Conservation (phyloP, 2,797 vertebrate genomes). For the Okamejei kenojei region DNA sequence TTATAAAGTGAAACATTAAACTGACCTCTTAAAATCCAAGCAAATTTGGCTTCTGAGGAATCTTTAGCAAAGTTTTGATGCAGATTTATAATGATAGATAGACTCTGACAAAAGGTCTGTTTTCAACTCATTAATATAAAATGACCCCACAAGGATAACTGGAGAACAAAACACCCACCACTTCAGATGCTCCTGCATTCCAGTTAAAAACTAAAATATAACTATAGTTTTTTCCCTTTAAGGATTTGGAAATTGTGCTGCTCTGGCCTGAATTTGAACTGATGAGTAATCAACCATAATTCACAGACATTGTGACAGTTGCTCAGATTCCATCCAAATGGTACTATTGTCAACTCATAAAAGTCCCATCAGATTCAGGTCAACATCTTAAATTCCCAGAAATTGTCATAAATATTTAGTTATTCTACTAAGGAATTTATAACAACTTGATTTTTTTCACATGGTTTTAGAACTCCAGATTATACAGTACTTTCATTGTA, state of each 20-base stretch:
- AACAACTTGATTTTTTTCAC: not conserved
- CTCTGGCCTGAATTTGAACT: slow-evolving; percentile 1
- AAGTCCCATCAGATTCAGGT: not conserved
- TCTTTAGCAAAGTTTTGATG: not conserved
- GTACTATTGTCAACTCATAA: not conserved
- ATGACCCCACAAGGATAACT: not conserved
- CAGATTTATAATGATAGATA: not conserved
- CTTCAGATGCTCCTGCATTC: not conserved
- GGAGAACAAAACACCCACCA: not conserved
- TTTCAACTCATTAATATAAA: not conserved
- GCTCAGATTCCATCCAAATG: not conserved
- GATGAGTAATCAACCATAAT: not conserved
- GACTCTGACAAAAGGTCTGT: not conserved
- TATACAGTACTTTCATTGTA: not conserved
- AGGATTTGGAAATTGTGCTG: not conserved
- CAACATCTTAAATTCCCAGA: not conserved
- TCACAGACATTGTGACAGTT: not conserved
- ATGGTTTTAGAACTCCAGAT: not conserved
- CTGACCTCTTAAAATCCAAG: not conserved
- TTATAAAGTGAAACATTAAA: not conserved
- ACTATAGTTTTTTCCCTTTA: not conserved
- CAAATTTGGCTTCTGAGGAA: not conserved
- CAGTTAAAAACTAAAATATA: not conserved
- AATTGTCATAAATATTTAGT: not conserved
- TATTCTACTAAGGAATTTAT: not conserved